Percentiles rank a stretch among this genome's conserved stretches.
phyloP scores from a whole-genome alignment of 2,797 vertebrate species.

The Falco naumanni region DNA sequence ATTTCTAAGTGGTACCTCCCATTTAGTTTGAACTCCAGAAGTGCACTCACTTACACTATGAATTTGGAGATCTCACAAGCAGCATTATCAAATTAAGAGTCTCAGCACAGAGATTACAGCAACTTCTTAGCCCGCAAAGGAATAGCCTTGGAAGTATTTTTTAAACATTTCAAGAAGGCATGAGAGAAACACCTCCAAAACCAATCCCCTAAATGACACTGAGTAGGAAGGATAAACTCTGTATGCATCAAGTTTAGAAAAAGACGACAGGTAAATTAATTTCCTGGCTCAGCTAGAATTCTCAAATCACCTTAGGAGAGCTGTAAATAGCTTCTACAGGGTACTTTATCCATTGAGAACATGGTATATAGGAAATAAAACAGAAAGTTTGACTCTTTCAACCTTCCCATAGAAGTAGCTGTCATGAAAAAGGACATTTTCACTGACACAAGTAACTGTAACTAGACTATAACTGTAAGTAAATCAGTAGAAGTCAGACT shows the following conservation, averaged over 20 bases:
- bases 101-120: neutral
- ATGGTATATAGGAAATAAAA: neutral
- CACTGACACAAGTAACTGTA: neutral
- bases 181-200: neutral
- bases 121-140: neutral
- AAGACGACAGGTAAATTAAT: slow-evolving; percentile 9
- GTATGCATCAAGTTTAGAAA: neutral
- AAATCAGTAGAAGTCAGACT: neutral
- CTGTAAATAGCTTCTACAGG: neutral
- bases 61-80: neutral
- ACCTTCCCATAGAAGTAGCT: neutral
- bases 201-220: neutral
- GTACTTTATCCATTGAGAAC: neutral
- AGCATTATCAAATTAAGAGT: neutral
- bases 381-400: neutral
- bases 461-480: neutral
- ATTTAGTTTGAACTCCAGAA: neutral
- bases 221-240: neutral
- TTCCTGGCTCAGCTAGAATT: neutral
- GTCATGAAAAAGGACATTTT: neutral
- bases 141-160: neutral
- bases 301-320: neutral
- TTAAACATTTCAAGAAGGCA: neutral
- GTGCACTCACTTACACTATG: neutral
- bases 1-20: neutral